phyloP scores from a whole-genome alignment of 2,888 invertebrate species.

The Spisula solida region DNA sequence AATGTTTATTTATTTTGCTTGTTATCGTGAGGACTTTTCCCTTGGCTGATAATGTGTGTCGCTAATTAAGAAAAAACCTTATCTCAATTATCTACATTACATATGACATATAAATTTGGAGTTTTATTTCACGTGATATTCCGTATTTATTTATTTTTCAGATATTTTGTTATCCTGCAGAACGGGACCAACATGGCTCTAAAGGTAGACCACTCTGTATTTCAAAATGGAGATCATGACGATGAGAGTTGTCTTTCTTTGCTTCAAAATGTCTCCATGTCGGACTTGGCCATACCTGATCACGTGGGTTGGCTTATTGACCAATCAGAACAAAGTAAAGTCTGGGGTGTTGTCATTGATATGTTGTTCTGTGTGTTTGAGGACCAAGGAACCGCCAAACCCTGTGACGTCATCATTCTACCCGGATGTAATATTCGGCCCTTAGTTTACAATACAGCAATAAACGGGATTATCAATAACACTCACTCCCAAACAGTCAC shows the following conservation, averaged over 20 bases:
- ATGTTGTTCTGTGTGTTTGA: conserved; percentile 83
- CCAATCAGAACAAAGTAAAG: conserved; percentile 72
- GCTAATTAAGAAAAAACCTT: too few species aligned
- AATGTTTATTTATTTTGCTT: too few species aligned
- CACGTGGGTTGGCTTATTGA: conserved; percentile 81
- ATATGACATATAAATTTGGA: too few species aligned
- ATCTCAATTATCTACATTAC: too few species aligned
- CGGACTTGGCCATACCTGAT: conserved; percentile 78
- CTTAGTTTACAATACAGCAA: conserved; percentile 78
- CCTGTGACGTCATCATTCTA: conserved; percentile 78
- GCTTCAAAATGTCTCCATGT: conserved; percentile 70
- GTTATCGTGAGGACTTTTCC: too few species aligned
- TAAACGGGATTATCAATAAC: conserved; percentile 65
- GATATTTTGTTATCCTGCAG: conserved; percentile 65
- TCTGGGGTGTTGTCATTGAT: conserved; percentile 82
- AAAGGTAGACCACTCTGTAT: conserved; percentile 52
- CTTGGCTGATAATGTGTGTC: too few species aligned
- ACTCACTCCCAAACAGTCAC: conserved; percentile 74
- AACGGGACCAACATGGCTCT: conserved; percentile 63
- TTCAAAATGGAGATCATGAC: conserved; percentile 43
- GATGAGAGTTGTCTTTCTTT: conserved; percentile 47
- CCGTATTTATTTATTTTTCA: conserved; percentile 27
- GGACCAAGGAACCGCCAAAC: conserved; percentile 69
- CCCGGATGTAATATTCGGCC: conserved; percentile 80
- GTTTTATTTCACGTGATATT: neutral